Base-by-base conservation (phyloP, 2,113 vertebrate genomes). In the Gadus macrocephalus region DNA sequence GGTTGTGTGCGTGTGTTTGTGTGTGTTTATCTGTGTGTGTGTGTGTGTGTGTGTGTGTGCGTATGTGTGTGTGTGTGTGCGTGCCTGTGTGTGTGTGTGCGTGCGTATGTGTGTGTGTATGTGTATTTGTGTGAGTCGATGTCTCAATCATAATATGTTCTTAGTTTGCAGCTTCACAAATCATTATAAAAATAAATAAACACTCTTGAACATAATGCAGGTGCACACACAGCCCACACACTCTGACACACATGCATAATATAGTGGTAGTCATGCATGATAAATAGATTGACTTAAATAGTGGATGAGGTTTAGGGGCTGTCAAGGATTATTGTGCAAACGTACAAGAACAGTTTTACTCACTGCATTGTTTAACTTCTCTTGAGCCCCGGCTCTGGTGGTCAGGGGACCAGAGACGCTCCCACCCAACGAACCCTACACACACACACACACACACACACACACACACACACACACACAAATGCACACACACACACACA, bases 231-330 rank as follows among this genome's bases (percentile, higher is more conserved):
- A 53, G 55, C 66, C 55, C 64, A 53, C 64, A 66, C 64, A 66
- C 64, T 67, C 53, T 61, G 17, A 53, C 3, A 49, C 53, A 82
- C 49, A 31, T 55, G 74, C 72, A 73, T 38, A 64, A 68, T 56
- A 15, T 74, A 81, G 68, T 20, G 12, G 85, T 71, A 79, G 67
- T 62, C 84, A 86, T 81, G 85, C 85, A 85, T 87, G 81, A 85
- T 82, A 85, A 77, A 85, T 76, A 82, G 75, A 79, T 85, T 85
- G 78, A 77, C 80, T 85, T 89, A 84, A 89, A 87, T 86, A 85
- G 69, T 86, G 84, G 81, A 89, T 88, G 86, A 85, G 82, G 78
- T 83, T 80, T 83, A 49, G 79, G 75, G 67, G 76, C 73, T 85
- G 83, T 83, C 84, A 80, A 74, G 78, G 72, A 56, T 71, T 68